These are phyloP conservation scores for Zaprionus nigranus DNA, from an alignment of 1,140 invertebrate species.

Conservation along the genomic window DNA sequence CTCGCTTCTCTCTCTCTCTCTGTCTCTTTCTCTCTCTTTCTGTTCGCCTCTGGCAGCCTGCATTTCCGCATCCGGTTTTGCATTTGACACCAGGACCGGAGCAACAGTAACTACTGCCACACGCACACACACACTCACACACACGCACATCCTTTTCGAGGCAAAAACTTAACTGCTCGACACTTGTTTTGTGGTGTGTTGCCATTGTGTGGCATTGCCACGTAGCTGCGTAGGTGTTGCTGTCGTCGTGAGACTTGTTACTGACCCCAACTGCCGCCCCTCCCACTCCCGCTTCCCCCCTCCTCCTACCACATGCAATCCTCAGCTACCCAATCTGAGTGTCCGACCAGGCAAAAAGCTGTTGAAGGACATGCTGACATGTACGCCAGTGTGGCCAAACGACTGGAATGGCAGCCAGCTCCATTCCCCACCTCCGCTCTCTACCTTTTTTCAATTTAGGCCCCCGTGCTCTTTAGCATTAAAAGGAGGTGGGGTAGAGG, in stretches of 20 bases:
- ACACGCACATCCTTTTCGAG: conserved; percentile 27
- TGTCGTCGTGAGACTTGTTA: conserved; percentile 63
- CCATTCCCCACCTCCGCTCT: neutral
- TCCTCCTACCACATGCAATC: neutral
- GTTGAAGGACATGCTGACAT: conserved; percentile 74
- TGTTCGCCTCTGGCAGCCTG: conserved; percentile 50
- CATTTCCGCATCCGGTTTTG: conserved; percentile 81
- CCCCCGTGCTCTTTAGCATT: conserved; percentile 26
- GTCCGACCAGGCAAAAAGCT: conserved; percentile 60
- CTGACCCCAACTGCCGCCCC: conserved; percentile 28
- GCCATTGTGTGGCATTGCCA: conserved; percentile 57
- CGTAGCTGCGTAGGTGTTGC: conserved; percentile 44
- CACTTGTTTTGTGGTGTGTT: conserved; percentile 81
- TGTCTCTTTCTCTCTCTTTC: neutral
- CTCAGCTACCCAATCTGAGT: conserved; percentile 51
- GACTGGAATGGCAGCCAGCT: conserved; percentile 48
- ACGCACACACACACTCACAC: neutral
- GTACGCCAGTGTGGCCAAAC: conserved; percentile 41
- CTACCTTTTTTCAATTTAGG: conserved; percentile 60
- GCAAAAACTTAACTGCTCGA: conserved; percentile 79
- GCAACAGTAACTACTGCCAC: conserved; percentile 45
- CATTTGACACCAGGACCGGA: conserved; percentile 71
- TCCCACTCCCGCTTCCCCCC: no score
- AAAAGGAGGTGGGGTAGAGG: neutral
- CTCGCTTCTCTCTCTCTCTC: neutral